These are phyloP conservation scores for Strigops habroptila DNA, from an alignment of 2,113 vertebrate genomes.

Conservation along the genomic window DNA sequence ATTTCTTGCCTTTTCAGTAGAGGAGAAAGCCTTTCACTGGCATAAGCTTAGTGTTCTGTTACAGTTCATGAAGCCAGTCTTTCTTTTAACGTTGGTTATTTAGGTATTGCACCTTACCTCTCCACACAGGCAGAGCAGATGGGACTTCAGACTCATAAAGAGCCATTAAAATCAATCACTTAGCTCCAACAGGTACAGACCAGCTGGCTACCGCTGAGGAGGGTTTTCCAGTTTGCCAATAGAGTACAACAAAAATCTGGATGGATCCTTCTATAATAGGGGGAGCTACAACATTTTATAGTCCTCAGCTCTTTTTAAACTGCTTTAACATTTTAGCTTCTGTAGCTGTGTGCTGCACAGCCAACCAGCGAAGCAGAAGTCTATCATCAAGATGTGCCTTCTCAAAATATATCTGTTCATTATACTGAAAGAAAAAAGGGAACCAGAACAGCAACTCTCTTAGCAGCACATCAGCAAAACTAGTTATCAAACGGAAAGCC, in stretches of 20 bases:
- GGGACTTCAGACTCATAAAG: neutral
- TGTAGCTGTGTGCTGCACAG: neutral
- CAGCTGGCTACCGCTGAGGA: neutral
- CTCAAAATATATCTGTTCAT: neutral
- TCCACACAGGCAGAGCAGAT: neutral
- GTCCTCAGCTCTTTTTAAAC: neutral
- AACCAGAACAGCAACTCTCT: neutral
- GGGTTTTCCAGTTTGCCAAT: neutral
- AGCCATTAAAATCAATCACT: neutral
- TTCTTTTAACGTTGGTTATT: neutral
- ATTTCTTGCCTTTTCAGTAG: conserved; percentile 37
- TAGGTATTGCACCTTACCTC: accelerated
- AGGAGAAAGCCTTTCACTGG: conserved; percentile 12
- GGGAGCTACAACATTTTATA: neutral
- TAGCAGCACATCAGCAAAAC: neutral
- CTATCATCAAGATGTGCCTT: neutral
- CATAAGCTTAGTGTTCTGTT: neutral
- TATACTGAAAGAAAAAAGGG: neutral
- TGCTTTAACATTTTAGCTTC: neutral
- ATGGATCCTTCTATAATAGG: neutral
- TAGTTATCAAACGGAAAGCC: neutral
- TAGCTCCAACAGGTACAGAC: neutral
- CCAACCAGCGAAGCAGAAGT: neutral
- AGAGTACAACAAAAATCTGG: neutral
- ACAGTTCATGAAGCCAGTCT: neutral